Evolutionary conservation across 2,797 vertebrate species (phyloP).

Genomic region (Echiichthys vipera): DNA sequence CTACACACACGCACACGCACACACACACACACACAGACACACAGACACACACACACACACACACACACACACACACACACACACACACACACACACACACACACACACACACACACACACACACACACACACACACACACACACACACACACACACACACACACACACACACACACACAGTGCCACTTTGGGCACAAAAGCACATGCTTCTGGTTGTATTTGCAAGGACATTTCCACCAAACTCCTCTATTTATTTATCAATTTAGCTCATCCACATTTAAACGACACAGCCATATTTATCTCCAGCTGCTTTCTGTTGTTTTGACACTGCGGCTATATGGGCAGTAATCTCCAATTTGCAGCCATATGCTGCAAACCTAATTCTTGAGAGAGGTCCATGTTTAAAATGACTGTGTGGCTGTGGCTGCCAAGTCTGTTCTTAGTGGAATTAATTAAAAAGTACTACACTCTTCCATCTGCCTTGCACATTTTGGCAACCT

Average conservation of each 20-base stretch:
- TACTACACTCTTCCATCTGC: slow-evolving; percentile 65
- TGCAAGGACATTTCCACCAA: slow-evolving; percentile 26
- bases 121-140: background rate
- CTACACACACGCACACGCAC: too few species aligned
- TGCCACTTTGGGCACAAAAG: background rate
- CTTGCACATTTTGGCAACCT: slow-evolving; percentile 30
- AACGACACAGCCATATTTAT: slow-evolving; percentile 55
- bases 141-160: background rate
- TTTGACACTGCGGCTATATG: slow-evolving; percentile 46
- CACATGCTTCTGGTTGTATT: background rate
- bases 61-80: too few species aligned
- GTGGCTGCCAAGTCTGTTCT: slow-evolving; percentile 61
- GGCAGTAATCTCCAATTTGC: slow-evolving; percentile 49
- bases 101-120: background rate
- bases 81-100: too few species aligned
- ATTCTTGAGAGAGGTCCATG: slow-evolving; percentile 65
- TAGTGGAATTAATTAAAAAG: slow-evolving; percentile 74
- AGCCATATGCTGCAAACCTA: slow-evolving; percentile 68
- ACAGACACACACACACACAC: background rate
- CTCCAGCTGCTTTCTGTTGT: slow-evolving; percentile 67
- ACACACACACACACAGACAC: background rate
- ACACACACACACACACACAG: background rate
- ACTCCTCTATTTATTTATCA: slow-evolving; percentile 57
- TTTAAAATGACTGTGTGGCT: slow-evolving; percentile 59
- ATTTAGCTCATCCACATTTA: slow-evolving; percentile 54